Evolutionary conservation across 2,113 vertebrate species (phyloP), one percentile per base, ranked within the genome.

Genomic region (Gobiocypris rarus): DNA sequence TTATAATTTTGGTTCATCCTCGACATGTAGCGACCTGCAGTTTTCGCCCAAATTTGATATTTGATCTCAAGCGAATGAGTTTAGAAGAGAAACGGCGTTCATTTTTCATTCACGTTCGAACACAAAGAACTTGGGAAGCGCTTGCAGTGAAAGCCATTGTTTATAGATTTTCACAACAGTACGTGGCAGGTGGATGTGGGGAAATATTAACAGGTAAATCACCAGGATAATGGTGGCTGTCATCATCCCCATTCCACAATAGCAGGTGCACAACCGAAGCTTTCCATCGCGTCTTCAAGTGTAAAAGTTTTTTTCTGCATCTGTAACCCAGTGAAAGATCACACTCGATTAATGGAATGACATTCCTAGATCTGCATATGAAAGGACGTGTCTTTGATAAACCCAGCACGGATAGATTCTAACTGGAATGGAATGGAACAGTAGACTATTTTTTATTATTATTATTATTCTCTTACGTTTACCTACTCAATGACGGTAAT

Each of bases 251-350:
- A 38, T 70, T 54, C 61, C 79, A 54, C 63, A 70, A 70, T 38
- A 81, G 79, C 79, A 81, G 79, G 65, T 70, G 79, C 63, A 67
- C 61, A 31, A 81, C 79, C 54, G 48, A 41, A 81, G 48, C 63
- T 81, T n/a, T 70, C 28, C 22, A 38, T 70, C 65, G 15, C 54
- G 26, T 54, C 78, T 69, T 26, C 6, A 52, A 41, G 79, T 61
- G 38, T 7, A 43, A 24, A 78, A 54, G 11, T 52, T n/a, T 26
- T 17, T 6, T 43, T 63, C n/a, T 26, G 22, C 34, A 43, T 78
- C 75, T 59, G 56, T 24, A 26, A 78, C n/a, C 26, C 41, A 63
- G 13, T 9, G 19, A 70, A 52, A 54, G 28, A 81, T 11, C 50
- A n/a, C 52, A 58, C 15, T 58, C 31, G 15, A 70, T 34, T 80